Percentiles rank a stretch among this genome's conserved stretches.
These are phyloP conservation scores for Platycheirus albimanus DNA, from an alignment of 2,888 invertebrate species.

Conservation along the genomic window DNA sequence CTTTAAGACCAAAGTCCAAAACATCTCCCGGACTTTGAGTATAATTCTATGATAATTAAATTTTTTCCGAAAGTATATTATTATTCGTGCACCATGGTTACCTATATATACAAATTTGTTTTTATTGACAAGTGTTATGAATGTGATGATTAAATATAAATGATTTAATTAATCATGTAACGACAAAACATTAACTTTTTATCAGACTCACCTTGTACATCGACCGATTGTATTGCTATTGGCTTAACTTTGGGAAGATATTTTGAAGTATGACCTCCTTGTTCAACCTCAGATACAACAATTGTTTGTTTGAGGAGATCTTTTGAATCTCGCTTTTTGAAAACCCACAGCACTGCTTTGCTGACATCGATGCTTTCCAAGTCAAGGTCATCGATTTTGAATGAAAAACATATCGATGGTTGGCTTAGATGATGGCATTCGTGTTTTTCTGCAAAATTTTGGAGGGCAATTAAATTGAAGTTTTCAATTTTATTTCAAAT, in stretches of 20 bases:
- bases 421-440: slow-evolving; percentile 83
- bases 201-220: slow-evolving; percentile 84
- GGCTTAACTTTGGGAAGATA: slow-evolving; percentile 91
- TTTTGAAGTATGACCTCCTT: slow-evolving; percentile 86
- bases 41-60: slow-evolving; percentile 4
- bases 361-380: slow-evolving; percentile 89
- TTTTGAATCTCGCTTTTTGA: slow-evolving; percentile 83
- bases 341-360: slow-evolving; percentile 91
- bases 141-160: too few species aligned
- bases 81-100: too few species aligned
- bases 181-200: neutral
- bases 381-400: slow-evolving; percentile 89
- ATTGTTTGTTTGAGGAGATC: slow-evolving; percentile 85
- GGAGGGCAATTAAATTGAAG: too few species aligned
- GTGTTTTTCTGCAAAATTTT: slow-evolving; percentile 83
- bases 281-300: slow-evolving; percentile 90
- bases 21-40: slow-evolving; percentile 65
- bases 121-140: too few species aligned
- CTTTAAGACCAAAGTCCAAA: slow-evolving; percentile 68
- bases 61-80: slow-evolving; percentile 12
- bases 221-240: slow-evolving; percentile 90
- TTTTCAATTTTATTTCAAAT: too few species aligned
- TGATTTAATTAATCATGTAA: too few species aligned
- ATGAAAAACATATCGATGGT: slow-evolving; percentile 90
- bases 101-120: slow-evolving; percentile 24